Base-by-base conservation (phyloP, 2,888 invertebrate species). In the Drosophila infuscata region DNA sequence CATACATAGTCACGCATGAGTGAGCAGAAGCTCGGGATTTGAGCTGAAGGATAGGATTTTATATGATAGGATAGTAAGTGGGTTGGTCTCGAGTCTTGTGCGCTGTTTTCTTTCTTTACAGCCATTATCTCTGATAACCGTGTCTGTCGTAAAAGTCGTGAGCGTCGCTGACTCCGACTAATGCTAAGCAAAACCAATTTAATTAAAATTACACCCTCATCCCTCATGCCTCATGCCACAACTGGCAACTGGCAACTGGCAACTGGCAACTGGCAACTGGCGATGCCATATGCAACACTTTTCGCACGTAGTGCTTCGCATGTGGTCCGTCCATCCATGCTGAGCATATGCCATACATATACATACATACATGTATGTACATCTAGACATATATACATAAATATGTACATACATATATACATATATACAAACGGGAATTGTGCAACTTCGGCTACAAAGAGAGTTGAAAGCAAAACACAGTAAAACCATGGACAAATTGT, bases 401-500 rank as follows among this genome's bases (percentile, higher is more conserved):
- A 30, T 11, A 29, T 11, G 17, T 41, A 41, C 3, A 12, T 12
- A 20, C 12, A 43, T 7, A 7, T 12, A 20, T 12, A 0, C 5
- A 20, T 3, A 30, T 11, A 49, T 1, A 29, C 43, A 43, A 43
- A 29, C 29, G 11, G 54, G 25, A n/a, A 12, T 38, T 20, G 41
- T 57, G 8, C 3, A 17, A 38, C 36, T 56, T 36, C 17, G 36
- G 43, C 58, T 32, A 46, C 58, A 58, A 46, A 58, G 32, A 15
- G 32, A 59, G 52, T 43, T 70, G 52, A 75, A 38, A 65, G 65
- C 60, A 61, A 43, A 70, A 58, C 57, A 70, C 70, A 65, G 65
- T 75, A 75, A 75, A 75, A 75, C 65, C 64, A 64, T 60, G 70
- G 59, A 29, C 64, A 61, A 64, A 60, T 58, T 75, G 65, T 76